Evolutionary conservation across 2,113 vertebrate genomes (phyloP), one percentile per base, ranked within the genome.

Genomic region (Tachysurus fulvidraco): DNA sequence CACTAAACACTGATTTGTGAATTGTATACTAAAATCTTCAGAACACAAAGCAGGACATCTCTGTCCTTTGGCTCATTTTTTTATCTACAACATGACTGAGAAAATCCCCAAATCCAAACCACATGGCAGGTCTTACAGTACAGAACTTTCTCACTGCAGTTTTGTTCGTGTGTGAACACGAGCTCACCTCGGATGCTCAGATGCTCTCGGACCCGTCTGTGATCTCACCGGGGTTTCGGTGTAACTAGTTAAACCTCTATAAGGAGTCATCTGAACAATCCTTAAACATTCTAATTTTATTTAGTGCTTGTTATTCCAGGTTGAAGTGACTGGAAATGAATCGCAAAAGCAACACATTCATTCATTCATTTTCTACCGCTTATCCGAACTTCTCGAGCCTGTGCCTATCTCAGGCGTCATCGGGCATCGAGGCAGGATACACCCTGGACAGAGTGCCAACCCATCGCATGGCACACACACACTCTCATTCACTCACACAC

Each of bases 251-350:
- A 21, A 25, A 74, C 30, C 23, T 77, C n/a, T 54, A 77, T 54
- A 54, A 28, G 11, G 44, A n/a, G 0, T 54, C 5, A 1, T n/a
- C n/a, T n/a, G 13, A 28, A 28, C 28, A n/a, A n/a, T 1, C 12
- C 10, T 30, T 16, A n/a, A 14, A 23, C 0, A 7, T 36, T 17
- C 25, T 25, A 21, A 36, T 10, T 57, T 79, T 21, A 79, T 79
- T 55, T 79, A 79, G 3, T 36, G 28, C 52, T 79, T 25, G n/a
- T 78, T 17, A 36, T 28, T 57, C 50, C 1, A 12, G 17, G 7
- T 85, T 74, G n/a, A 59, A 85, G 55, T 46, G 69, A 44, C 23
- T 57, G 54, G 8, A 81, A 88, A 64, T 57, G 54, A 84, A 90
- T 88, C 21, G 57, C n/a, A n/a, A n/a, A n/a, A n/a, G n/a, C n/a